phyloP scores from a whole-genome alignment of 1,140 invertebrate species.

The Drosophila athabasca region DNA sequence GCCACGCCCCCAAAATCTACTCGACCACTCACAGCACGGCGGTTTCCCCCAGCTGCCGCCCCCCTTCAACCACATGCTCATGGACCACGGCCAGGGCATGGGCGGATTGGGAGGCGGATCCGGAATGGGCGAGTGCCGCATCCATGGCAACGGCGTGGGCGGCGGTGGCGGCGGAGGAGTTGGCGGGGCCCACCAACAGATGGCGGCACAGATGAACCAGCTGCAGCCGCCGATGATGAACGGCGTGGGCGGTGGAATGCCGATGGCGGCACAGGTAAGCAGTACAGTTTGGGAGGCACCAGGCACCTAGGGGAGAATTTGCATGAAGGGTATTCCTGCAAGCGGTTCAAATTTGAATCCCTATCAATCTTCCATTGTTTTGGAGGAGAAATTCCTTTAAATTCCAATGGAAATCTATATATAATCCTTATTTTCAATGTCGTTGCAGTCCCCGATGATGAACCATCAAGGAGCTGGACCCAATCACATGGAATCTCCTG shows the following conservation, averaged over 20 bases:
- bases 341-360: too few species aligned
- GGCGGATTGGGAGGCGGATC: conserved; percentile 54
- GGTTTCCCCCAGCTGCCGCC: conserved; percentile 72
- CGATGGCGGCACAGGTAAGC: conserved; percentile 81
- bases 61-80: conserved; percentile 82
- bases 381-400: too few species aligned
- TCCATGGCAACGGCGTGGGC: conserved; percentile 29
- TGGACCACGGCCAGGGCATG: conserved; percentile 77
- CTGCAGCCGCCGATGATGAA: conserved; percentile 83
- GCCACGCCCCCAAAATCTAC: conserved; percentile 69
- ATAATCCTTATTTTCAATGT: too few species aligned
- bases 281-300: neutral
- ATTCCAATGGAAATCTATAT: too few species aligned
- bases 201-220: conserved; percentile 82
- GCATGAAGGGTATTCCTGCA: too few species aligned
- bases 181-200: conserved; percentile 73
- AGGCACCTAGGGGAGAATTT: too few species aligned
- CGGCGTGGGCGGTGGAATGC: conserved; percentile 80
- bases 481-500: conserved; percentile 83
- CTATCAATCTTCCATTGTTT: too few species aligned
- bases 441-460: conserved; percentile 72
- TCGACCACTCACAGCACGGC: conserved; percentile 72
- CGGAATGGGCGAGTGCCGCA: conserved; percentile 42
- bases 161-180: conserved; percentile 22
- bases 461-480: conserved; percentile 78